Evolutionary conservation across 2,888 invertebrate genomes (phyloP).

Genomic region (Omphaloscelis lunosa): DNA sequence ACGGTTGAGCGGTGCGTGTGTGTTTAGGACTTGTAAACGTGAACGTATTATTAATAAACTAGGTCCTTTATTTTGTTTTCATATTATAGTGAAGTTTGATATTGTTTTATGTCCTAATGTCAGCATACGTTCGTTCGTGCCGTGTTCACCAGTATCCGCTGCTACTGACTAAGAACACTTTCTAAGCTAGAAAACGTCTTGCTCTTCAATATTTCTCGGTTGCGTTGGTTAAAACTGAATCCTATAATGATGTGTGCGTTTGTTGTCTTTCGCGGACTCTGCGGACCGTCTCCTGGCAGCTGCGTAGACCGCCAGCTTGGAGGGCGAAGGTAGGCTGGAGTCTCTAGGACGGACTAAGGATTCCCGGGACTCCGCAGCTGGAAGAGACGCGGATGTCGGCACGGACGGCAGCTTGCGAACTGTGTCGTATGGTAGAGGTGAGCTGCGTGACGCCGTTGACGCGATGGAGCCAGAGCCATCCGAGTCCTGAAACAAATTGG

Average conservation of each 20-base stretch:
- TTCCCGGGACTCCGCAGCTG: slow-evolving; percentile 89
- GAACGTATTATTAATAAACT: background rate
- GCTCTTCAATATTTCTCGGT: background rate
- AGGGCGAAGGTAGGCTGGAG: slow-evolving; percentile 91
- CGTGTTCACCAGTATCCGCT: background rate
- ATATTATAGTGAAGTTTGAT: background rate
- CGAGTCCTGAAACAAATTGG: slow-evolving; percentile 79
- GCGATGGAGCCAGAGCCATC: slow-evolving; percentile 88
- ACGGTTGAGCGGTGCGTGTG: slow-evolving; percentile 17
- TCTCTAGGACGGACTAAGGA: slow-evolving; percentile 87
- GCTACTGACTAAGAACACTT: background rate
- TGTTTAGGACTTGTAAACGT: slow-evolving; percentile 25
- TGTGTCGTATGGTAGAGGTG: slow-evolving; percentile 86
- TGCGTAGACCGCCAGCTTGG: slow-evolving; percentile 91
- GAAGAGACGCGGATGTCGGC: slow-evolving; percentile 88
- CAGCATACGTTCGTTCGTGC: background rate
- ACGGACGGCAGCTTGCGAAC: slow-evolving; percentile 87
- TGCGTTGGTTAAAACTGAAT: slow-evolving; percentile 92
- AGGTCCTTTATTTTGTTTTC: background rate
- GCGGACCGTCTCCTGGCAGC: slow-evolving; percentile 90
- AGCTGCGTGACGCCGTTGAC: slow-evolving; percentile 85
- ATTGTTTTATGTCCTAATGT: background rate
- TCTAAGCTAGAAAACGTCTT: background rate
- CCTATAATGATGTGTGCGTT: slow-evolving; percentile 92
- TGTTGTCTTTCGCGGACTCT: slow-evolving; percentile 91